These are phyloP conservation scores for Dugesia japonica DNA, from an alignment of 2,888 invertebrate species.

Conservation along the genomic window DNA sequence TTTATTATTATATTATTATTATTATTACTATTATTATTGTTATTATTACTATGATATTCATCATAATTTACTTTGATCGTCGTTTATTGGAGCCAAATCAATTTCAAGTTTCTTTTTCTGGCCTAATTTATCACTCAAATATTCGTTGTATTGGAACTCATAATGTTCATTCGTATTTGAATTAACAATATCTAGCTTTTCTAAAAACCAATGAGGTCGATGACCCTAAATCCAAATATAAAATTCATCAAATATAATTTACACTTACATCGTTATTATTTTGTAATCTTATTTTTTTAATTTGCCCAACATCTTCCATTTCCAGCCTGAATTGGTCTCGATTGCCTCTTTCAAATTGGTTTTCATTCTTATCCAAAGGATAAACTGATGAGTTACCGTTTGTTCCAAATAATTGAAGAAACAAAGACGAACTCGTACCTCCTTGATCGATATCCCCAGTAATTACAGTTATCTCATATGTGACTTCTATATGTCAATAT, in stretches of 20 bases:
- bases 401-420: conserved; percentile 42
- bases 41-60: neutral
- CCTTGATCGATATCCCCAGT: conserved; percentile 44
- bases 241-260: neutral
- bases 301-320: conserved; percentile 43
- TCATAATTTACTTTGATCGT: neutral
- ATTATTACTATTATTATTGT: neutral
- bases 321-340: conserved; percentile 44
- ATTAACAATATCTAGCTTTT: conserved; percentile 44
- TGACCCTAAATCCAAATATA: neutral
- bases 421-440: conserved; percentile 43
- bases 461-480: conserved; percentile 43
- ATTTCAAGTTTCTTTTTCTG: conserved; percentile 36
- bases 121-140: conserved; percentile 41
- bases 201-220: conserved; percentile 37
- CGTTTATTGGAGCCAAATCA: conserved; percentile 25
- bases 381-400: conserved; percentile 41
- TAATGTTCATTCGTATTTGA: conserved; percentile 42
- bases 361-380: conserved; percentile 42
- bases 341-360: conserved; percentile 44
- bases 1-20: neutral
- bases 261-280: conserved; percentile 39
- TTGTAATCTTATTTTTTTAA: conserved; percentile 44
- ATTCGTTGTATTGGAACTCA: conserved; percentile 41
- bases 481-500: conserved; percentile 45